Evolutionary conservation across 2,888 invertebrate genomes (phyloP).

Genomic region (Troglohyphantes excavatus): DNA sequence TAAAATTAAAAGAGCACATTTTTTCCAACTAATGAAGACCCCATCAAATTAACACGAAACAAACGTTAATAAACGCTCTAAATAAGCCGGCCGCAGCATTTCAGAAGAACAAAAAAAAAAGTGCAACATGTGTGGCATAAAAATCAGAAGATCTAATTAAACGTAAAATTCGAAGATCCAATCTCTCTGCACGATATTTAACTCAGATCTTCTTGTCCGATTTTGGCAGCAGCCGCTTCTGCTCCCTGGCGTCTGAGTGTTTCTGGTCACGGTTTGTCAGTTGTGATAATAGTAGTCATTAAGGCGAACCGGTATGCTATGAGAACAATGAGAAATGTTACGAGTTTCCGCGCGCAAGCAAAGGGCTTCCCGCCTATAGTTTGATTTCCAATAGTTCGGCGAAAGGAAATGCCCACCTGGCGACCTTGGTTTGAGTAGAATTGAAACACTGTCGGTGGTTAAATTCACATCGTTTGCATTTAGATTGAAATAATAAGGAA

Average conservation of each 20-base stretch:
- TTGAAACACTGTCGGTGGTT: background rate
- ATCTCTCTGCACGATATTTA: background rate
- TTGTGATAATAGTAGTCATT: constrained; percentile 63
- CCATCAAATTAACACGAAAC: constrained; percentile 33
- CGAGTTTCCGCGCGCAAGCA: constrained; percentile 29
- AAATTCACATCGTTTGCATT: background rate
- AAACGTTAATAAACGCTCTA: constrained; percentile 19
- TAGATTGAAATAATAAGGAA: background rate
- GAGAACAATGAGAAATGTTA: constrained; percentile 68
- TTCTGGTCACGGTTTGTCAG: constrained; percentile 56
- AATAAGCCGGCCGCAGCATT: constrained; percentile 24
- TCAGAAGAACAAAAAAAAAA: background rate
- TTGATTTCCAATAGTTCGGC: constrained; percentile 11
- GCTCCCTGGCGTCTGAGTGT: constrained; percentile 18
- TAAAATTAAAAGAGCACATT: background rate
- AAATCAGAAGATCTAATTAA: constrained; percentile 45
- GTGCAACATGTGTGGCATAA: background rate
- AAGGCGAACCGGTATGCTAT: constrained; percentile 45
- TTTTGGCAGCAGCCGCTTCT: background rate
- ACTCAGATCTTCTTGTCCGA: background rate
- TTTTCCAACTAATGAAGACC: background rate
- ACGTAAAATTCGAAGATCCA: background rate
- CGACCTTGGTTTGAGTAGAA: constrained; percentile 15
- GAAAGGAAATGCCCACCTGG: constrained; percentile 38
- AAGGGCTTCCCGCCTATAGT: constrained; percentile 38